Evolutionary conservation across 2,888 invertebrate species (phyloP), one percentile per base, ranked within the genome.

Genomic region (Deilephila porcellus): DNA sequence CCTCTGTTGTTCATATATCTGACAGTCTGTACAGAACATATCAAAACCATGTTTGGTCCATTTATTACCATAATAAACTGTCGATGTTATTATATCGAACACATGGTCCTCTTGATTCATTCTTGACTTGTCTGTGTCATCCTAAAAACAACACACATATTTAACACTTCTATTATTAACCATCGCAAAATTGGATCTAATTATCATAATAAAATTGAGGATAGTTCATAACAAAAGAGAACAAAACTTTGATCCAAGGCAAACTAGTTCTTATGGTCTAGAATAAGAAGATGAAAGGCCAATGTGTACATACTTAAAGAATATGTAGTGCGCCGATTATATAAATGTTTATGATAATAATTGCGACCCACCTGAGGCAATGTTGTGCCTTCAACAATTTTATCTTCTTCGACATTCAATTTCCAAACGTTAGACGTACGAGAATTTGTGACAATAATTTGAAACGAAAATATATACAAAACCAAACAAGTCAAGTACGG

Each of bases 381-480:
- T 76, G 94, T 95, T 81, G 91, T 96, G 70, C 95, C 96, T 84
- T 97, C 97, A 75, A 97, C 95, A 75, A 97, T 97, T 92, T 97
- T 96, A 73, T 97, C 97, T 86, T 96, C 97, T 83, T 97, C 97
- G 71, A 95, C 93, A 88, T 97, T 97, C 76, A 98, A 92, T 92
- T 97, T 97, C 98, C 98, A 98, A 87, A 97, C 95, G 82, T 96
- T 97, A 73, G 98, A 97, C 25, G 97, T 97, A 81, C 97, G 96
- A 59, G 98, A 97, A 92, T 98, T 98, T 79, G 96, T 97, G 74
- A 90, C 90, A 83, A 97, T 95, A 84, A 97, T 96, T 93, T 97
- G 96, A 87, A 97, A 96, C 80, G 96, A 96, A 89, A 97, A 95
- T 86, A 97, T 95, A 89, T 97, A 97, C 84, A 97, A 90, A 85